These are phyloP conservation scores for Tyrannus savana DNA, from an alignment of 2,113 vertebrate species.

Conservation along the genomic window DNA sequence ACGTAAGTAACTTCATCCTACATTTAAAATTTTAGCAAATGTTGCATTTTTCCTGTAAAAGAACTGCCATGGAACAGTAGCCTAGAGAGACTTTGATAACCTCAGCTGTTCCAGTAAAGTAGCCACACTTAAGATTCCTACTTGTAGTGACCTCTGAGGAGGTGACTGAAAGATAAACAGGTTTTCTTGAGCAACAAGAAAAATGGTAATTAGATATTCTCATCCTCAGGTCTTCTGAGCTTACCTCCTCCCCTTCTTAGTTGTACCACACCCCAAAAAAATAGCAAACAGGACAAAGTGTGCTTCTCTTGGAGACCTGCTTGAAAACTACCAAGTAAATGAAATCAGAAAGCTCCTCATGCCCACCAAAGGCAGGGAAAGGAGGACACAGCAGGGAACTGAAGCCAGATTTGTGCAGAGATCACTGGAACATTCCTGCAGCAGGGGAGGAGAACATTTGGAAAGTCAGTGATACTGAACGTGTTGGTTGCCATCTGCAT, in stretches of 20 bases:
- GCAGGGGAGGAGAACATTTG: neutral
- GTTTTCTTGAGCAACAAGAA: neutral
- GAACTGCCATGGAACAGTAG: neutral
- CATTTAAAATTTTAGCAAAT: neutral
- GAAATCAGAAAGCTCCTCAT: neutral
- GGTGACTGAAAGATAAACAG: neutral
- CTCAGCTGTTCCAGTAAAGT: neutral
- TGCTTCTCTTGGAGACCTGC: neutral
- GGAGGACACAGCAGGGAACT: rapidly evolving
- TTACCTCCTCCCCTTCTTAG: neutral
- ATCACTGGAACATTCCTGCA: neutral
- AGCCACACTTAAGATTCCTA: neutral
- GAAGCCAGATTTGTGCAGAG: neutral
- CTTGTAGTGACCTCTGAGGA: neutral
- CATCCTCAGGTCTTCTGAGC: neutral
- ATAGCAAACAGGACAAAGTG: rapidly evolving
- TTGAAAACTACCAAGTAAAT: neutral
- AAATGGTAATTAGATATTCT: neutral
- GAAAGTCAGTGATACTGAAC: neutral
- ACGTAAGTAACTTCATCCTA: neutral
- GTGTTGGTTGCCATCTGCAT: neutral
- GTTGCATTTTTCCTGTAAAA: neutral
- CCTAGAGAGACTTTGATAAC: neutral
- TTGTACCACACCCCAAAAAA: neutral
- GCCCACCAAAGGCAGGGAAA: neutral